Evolutionary conservation across 2,113 vertebrate genomes (phyloP).

Genomic region (Colaptes auratus): DNA sequence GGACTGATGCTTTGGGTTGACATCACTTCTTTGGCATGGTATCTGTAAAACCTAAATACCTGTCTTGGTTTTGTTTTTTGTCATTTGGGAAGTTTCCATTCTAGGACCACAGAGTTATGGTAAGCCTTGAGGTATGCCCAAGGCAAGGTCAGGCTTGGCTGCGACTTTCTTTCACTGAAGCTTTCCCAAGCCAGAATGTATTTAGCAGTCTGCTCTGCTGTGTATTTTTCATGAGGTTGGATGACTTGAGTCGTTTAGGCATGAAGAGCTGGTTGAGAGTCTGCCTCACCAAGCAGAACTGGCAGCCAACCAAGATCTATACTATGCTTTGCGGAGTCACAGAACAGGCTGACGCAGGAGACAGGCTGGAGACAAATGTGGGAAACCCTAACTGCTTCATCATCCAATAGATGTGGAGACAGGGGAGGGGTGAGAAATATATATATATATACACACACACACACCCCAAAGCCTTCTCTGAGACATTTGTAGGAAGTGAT

Average conservation of each 20-base stretch:
- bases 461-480: not conserved
- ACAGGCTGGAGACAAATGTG: not conserved
- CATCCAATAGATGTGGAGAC: not conserved
- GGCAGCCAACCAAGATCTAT: conserved; percentile 1
- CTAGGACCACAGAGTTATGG: conserved; percentile 1
- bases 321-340: conserved; percentile 51
- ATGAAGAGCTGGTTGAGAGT: not conserved
- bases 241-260: not conserved
- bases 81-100: conserved; percentile 11
- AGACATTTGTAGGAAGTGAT: conserved; percentile 40
- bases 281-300: conserved; percentile 45
- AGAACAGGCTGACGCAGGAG: conserved; percentile 37
- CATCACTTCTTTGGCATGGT: not conserved
- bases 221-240: not conserved
- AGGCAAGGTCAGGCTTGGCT: conserved; percentile 32
- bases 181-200: not conserved
- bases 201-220: not conserved
- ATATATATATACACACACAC: too few relatives aligned
- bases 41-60: conserved; percentile 65
- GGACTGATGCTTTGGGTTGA: too few relatives aligned
- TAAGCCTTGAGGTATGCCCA: conserved; percentile 50
- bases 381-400: conserved; percentile 42
- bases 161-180: not conserved
- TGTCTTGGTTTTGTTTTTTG: too few relatives aligned
- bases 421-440: not conserved